Conservation (phyloP, 2,888 invertebrate species). For the Coronaproctus castanopsis region DNA sequence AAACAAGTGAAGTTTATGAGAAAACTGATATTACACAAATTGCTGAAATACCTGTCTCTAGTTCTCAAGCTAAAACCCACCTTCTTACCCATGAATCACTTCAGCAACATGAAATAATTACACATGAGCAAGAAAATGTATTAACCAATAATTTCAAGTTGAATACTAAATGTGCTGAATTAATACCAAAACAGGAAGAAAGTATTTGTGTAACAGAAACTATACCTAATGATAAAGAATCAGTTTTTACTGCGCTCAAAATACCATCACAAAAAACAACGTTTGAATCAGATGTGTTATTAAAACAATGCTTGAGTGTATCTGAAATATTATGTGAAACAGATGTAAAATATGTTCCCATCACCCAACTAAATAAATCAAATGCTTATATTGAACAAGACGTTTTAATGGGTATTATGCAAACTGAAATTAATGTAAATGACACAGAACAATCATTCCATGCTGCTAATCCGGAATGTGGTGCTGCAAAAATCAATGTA, state of each 20-base stretch:
- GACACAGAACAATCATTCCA: slow-evolving; percentile 22
- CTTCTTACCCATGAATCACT: background rate
- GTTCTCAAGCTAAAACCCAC: background rate
- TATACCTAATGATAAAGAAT: background rate
- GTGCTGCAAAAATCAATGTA: slow-evolving; percentile 6
- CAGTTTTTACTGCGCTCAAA: background rate
- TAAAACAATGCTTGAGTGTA: slow-evolving; percentile 26
- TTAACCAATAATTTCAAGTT: too few species aligned
- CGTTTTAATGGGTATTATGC: slow-evolving; percentile 20
- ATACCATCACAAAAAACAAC: slow-evolving; percentile 1
- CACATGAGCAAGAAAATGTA: background rate
- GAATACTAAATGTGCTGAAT: too few species aligned
- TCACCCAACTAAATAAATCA: background rate
- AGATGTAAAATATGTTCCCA: background rate
- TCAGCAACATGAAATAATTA: background rate
- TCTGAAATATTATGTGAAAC: slow-evolving; percentile 31
- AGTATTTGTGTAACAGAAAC: too few species aligned
- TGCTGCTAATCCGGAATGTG: background rate
- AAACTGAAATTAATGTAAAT: slow-evolving; percentile 20
- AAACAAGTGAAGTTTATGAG: background rate
- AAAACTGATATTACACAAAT: background rate
- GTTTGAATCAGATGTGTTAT: slow-evolving; percentile 19
- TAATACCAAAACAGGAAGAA: too few species aligned
- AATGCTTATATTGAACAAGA: slow-evolving; percentile 15
- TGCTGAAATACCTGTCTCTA: background rate